A percentile compares a stretch with the other conserved stretches of the same genome.
Evolutionary conservation across 2,888 invertebrate genomes (phyloP).

Genomic region (Resseliella maxima): DNA sequence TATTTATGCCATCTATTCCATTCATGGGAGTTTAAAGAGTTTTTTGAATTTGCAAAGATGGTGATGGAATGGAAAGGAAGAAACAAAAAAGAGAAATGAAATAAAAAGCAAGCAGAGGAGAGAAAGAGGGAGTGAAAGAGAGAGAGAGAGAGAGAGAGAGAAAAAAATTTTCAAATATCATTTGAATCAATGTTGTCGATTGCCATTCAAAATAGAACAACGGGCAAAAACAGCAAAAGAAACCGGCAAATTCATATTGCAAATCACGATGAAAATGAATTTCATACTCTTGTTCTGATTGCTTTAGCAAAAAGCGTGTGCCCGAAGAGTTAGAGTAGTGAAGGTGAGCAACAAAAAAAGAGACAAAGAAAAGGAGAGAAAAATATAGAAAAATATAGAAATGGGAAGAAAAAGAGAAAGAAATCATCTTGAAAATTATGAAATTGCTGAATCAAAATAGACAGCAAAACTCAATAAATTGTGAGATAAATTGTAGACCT

Average conservation of each 20-base stretch:
- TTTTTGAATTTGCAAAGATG: too few relatives aligned
- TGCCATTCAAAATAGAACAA: background rate
- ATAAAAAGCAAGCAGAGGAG: too few relatives aligned
- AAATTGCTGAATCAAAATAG: background rate
- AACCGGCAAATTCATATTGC: background rate
- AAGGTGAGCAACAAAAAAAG: too few relatives aligned
- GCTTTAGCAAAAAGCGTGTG: too few relatives aligned
- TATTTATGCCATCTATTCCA: conserved; percentile 35
- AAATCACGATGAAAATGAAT: background rate
- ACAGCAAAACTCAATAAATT: background rate
- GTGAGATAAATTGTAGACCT: conserved; percentile 15
- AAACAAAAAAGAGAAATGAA: too few relatives aligned
- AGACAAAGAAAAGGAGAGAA: too few relatives aligned
- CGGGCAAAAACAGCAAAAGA: too few relatives aligned
- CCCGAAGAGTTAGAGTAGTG: too few relatives aligned
- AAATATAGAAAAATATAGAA: too few relatives aligned
- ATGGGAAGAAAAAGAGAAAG: background rate
- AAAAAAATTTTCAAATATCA: background rate
- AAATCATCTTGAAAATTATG: background rate
- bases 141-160: background rate
- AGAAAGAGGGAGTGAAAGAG: too few relatives aligned
- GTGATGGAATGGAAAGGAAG: too few relatives aligned
- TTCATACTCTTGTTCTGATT: too few relatives aligned
- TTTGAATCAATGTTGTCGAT: background rate
- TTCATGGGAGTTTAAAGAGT: background rate